Conservation (phyloP, 2,797 vertebrate genomes). For the Emydoidea blandingii region DNA sequence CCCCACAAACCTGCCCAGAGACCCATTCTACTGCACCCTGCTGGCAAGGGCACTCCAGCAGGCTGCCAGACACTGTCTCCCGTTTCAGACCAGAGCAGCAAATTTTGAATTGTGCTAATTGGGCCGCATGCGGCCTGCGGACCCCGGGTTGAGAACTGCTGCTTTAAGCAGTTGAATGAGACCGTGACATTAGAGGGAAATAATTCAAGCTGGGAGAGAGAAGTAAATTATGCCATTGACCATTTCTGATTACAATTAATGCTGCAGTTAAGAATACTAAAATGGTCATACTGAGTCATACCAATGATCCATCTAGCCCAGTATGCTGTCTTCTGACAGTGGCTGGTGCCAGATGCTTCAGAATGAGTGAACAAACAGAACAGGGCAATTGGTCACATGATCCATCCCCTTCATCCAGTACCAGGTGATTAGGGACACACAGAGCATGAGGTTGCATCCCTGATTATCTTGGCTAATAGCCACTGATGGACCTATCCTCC, state of each 20-base stretch:
- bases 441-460: neutral
- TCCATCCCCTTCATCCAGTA: neutral
- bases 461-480: neutral
- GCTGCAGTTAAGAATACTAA: neutral
- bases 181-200: neutral
- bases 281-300: neutral
- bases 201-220: neutral
- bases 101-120: no score
- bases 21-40: no score
- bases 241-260: neutral
- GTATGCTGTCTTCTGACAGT: neutral
- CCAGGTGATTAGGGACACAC: neutral
- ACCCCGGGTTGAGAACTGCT: no score
- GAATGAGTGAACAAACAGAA: neutral
- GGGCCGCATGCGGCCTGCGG: no score
- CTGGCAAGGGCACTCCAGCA: no score
- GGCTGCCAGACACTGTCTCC: no score
- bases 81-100: no score
- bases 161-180: neutral
- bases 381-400: neutral
- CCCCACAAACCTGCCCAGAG: no score
- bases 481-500: neutral
- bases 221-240: neutral
- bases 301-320: neutral
- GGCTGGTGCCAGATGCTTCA: neutral